Conservation (phyloP, 2,113 vertebrate species). For the Oxyura jamaicensis region DNA sequence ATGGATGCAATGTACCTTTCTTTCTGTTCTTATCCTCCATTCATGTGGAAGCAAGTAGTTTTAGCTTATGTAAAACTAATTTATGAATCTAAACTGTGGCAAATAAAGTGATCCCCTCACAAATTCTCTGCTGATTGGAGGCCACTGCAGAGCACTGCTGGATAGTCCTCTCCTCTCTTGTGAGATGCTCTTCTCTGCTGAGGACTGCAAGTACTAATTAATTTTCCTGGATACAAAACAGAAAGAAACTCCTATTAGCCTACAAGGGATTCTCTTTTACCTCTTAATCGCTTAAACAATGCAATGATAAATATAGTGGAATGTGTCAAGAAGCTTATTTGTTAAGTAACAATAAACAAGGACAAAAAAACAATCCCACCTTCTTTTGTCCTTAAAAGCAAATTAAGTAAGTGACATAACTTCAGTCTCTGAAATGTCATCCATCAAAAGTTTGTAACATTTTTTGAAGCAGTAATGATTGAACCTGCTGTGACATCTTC, state of each 20-base stretch:
- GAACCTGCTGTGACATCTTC: constrained; percentile 17
- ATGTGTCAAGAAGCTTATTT: background rate
- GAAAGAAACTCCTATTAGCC: background rate
- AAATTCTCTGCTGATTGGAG: background rate
- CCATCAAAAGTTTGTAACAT: background rate
- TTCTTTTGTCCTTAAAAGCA: constrained; percentile 5
- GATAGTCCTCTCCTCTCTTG: background rate
- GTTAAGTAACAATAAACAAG: background rate
- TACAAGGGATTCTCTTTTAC: background rate
- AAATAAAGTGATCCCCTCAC: background rate
- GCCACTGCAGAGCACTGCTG: background rate
- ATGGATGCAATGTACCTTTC: background rate
- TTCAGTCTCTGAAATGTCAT: background rate
- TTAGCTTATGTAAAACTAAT: background rate
- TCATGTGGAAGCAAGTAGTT: background rate
- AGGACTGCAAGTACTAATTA: background rate
- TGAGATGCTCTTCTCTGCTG: background rate
- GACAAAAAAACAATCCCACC: background rate
- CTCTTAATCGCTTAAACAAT: background rate
- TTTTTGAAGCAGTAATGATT: background rate
- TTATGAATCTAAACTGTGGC: background rate
- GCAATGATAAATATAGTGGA: background rate
- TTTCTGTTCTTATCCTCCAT: background rate
- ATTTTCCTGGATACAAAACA: background rate
- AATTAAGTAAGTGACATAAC: background rate